Conservation (phyloP, 2,113 vertebrate species). For the Numida meleagris region DNA sequence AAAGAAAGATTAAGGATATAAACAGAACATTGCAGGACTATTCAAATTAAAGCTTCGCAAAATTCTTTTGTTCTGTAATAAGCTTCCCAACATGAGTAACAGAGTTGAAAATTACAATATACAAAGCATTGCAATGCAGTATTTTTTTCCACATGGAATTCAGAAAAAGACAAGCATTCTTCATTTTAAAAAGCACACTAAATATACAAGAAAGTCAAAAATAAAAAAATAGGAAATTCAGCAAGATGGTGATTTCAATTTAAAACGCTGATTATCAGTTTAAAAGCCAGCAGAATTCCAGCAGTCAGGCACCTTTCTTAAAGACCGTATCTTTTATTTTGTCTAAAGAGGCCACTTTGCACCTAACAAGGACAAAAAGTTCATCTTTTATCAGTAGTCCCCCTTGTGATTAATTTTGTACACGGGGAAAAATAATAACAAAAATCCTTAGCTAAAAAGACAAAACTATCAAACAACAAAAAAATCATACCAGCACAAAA, state of each 20-base stretch:
- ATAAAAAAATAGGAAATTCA: rapidly evolving
- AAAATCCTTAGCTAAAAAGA: not conserved
- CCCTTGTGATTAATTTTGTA: not conserved
- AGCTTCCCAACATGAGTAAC: not conserved
- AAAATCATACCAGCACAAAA: too few species aligned
- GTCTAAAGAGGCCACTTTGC: not conserved
- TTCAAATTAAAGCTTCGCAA: not conserved
- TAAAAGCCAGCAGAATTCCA: not conserved
- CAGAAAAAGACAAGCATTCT: not conserved
- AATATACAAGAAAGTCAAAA: not conserved
- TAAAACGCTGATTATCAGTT: not conserved
- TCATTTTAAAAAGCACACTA: not conserved
- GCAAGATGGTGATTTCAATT: not conserved
- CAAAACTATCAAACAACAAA: not conserved
- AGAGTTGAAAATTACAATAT: not conserved
- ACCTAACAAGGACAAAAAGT: not conserved
- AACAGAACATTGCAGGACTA: not conserved
- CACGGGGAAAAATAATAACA: not conserved
- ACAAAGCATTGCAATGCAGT: not conserved
- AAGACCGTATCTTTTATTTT: not conserved
- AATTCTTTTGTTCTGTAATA: not conserved
- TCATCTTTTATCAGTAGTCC: not conserved
- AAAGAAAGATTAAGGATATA: not conserved
- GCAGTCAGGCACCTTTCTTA: not conserved
- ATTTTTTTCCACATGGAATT: not conserved